A percentile compares a stretch with the other conserved stretches of the same genome.
phyloP scores from a whole-genome alignment of 1,140 invertebrate species.

The Goniozus legneri region DNA sequence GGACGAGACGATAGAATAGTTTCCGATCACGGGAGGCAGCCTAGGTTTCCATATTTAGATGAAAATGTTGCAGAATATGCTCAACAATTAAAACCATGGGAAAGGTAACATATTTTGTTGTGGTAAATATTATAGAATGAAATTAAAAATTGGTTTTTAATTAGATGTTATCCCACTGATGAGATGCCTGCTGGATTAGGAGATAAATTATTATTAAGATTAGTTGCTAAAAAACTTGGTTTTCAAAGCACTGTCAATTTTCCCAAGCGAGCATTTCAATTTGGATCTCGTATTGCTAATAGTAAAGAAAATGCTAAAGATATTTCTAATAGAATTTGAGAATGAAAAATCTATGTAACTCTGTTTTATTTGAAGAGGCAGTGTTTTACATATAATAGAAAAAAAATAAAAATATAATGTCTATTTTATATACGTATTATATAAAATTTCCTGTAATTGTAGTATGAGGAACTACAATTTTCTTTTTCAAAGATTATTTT shows the following conservation, averaged over 20 bases:
- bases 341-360: too few species aligned
- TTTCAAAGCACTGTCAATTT: constrained; percentile 63
- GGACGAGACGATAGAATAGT: constrained; percentile 90
- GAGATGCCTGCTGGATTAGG: constrained; percentile 73
- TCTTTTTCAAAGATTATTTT: too few species aligned
- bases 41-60: constrained; percentile 91
- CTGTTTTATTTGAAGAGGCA: too few species aligned
- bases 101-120: constrained; percentile 65
- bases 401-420: neutral
- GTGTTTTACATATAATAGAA: neutral
- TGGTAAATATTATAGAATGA: constrained; percentile 1
- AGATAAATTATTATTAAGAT: constrained; percentile 88
- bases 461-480: too few species aligned
- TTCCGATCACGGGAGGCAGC: constrained; percentile 73
- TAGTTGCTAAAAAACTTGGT: constrained; percentile 73
- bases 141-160: constrained; percentile 17
- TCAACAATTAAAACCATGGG: constrained; percentile 66
- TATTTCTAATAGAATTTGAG: constrained; percentile 62
- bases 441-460: too few species aligned
- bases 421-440: too few species aligned
- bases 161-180: constrained; percentile 63
- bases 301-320: constrained; percentile 85
- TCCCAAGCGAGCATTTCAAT: constrained; percentile 93
- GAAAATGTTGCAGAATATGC: constrained; percentile 81
- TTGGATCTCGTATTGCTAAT: constrained; percentile 95